Evolutionary conservation across 2,113 vertebrate genomes (phyloP).

Genomic region (Scytalopus superciliaris): DNA sequence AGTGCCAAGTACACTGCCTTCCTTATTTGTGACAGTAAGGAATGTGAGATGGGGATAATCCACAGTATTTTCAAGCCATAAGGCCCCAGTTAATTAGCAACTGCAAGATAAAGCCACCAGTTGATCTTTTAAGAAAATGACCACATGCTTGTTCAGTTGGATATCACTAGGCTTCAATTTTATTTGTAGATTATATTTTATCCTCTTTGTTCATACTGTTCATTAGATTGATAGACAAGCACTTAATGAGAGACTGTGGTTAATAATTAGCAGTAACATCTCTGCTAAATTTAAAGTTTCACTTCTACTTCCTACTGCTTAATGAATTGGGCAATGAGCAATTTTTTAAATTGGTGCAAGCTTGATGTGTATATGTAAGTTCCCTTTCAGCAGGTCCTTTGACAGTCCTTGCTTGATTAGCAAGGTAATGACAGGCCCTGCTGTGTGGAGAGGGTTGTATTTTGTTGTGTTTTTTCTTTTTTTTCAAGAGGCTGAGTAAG

Average conservation of each 20-base stretch:
- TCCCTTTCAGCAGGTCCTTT: slow-evolving; percentile 4
- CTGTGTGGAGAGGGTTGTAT: neutral
- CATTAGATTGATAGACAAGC: slow-evolving; percentile 14
- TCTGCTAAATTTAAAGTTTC: slow-evolving; percentile 52
- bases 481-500: neutral
- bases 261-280: slow-evolving; percentile 47
- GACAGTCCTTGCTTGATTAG: slow-evolving; percentile 27
- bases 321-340: slow-evolving; percentile 25
- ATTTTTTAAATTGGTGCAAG: slow-evolving; percentile 13
- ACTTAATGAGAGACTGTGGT: slow-evolving; percentile 32
- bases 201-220: neutral
- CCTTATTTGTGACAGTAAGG: neutral
- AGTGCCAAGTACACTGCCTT: neutral
- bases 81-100: neutral
- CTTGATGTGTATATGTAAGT: neutral
- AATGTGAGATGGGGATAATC: neutral
- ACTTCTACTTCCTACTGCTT: slow-evolving; percentile 38
- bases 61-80: neutral
- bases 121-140: neutral
- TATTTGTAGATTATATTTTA: slow-evolving; percentile 20
- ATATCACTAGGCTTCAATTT: neutral
- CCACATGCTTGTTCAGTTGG: neutral
- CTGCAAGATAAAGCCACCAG: neutral
- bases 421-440: neutral
- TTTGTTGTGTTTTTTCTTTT: neutral